Evolutionary conservation across 1,140 invertebrate species (phyloP), one percentile per base, ranked within the genome.

Genomic region (Temnothorax longispinosus): DNA sequence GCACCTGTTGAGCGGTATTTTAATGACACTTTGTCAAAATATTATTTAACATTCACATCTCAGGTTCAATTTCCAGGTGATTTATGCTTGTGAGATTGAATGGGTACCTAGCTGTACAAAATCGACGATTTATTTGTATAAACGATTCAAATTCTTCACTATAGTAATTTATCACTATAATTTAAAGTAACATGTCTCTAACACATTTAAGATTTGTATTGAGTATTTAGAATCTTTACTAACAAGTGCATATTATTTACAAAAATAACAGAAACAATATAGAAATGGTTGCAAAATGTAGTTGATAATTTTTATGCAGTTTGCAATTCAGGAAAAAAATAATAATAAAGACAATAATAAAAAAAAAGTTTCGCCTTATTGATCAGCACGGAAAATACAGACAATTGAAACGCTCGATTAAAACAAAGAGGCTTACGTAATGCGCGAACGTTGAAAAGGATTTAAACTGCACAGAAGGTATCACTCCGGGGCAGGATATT

Each of bases 1-100:
- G 58, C 93, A 95, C 94, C 94, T 94, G 94, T 95, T 94, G 94
- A 94, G 92, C 91, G 81, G 89, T 89, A 80, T 88, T 81, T 84
- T 86, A 89, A 89, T 90, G 87, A 86, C 52, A 50, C 58, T 86
- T 76, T 56, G 52, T 71, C 77, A 50, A 52, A 72, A 50, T 27
- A 84, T 75, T 75, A 56, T 71, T 81, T 64, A 77, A 85, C 58
- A n/a, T 62, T 85, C n/a, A 52, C 11, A 8, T 41, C 10, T 35
- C 54, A 8, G 18, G 50, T 76, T 62, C 32, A 50, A 62, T 78
- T 58, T 54, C 2, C 41, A 13, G 2, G n/a, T 62, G 11, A 0
- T 35, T 47, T 52, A 5, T 15, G 15, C 7, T 18, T 0, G 44
- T 54, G 11, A 78, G 21, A 78, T 67, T 67, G 67, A 38, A 13